Base-by-base conservation (phyloP, 2,113 vertebrate species). In the Prionailurus viverrinus region DNA sequence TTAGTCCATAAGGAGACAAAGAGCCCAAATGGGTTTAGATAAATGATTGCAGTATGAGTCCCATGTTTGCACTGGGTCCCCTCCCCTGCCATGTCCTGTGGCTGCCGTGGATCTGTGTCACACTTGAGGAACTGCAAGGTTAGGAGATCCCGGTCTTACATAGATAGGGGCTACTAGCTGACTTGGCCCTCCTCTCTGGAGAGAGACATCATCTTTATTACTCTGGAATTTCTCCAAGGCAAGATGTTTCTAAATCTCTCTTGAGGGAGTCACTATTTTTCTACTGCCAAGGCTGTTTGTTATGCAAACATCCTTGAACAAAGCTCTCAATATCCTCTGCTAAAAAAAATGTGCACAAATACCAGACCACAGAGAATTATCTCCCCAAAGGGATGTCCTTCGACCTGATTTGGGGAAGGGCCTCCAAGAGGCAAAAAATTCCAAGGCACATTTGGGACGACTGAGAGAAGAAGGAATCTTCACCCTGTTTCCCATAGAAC, bases 211-310 rank as follows among this genome's bases (percentile, higher is more conserved):
- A 39, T 39, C 21, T 69, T 82, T 88, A 95, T 48, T 80, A 39
- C 19, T n/a, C 63, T 95, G 71, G 65, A 78, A 97, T 74, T 73
- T 73, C 55, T 80, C 36, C 53, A 55, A 63, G 29, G 29, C 88
- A 25, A 92, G 41, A 51, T 89, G 29, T 53, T 84, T n/a, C 39
- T 71, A 29, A 48, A 68, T 68, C 63, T 89, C 79, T 73, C 58
- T 61, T 33, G 63, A 79, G 29, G 65, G 68, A 86, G 12, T 68
- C 19, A 0, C 33, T 89, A 1, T 36, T 31, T 73, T 79, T 84
- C 65, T 73, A 53, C 23, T 41, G 8, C 29, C 39, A 61, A 74
- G 66, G 12, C 25, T 48, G 7, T n/a, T 31, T 93, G 25, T 69
- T 66, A n/a, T 23, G 73, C 27, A 68, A 84, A 81, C n/a, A 55